Percentiles rank a stretch among this genome's conserved stretches.
These are phyloP conservation scores for Diarsia dahlii DNA, from an alignment of 2,888 invertebrate genomes.

Conservation along the genomic window DNA sequence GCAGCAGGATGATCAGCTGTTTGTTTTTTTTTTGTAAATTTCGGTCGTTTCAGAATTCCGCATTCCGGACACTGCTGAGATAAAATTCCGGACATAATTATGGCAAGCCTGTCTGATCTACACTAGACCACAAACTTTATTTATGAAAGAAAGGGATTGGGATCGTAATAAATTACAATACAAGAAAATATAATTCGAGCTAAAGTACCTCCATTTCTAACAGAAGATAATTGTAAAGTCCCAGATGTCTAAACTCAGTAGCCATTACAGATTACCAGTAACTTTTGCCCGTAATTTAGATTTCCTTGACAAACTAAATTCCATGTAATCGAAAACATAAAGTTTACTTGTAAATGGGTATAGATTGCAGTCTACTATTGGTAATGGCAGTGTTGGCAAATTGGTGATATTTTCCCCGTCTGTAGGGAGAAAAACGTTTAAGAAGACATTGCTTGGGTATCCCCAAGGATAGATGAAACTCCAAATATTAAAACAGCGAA, in stretches of 20 bases:
- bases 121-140: not conserved
- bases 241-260: not conserved
- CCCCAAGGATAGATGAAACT: not conserved
- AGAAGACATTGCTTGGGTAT: not conserved
- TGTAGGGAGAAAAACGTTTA: not conserved
- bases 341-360: conserved; percentile 52
- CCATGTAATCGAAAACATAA: conserved; percentile 54
- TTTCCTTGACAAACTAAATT: conserved; percentile 43
- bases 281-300: conserved; percentile 10
- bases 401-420: not conserved
- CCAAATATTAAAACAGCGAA: too few relatives aligned
- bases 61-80: not conserved
- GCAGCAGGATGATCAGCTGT: too few relatives aligned
- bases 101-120: not conserved
- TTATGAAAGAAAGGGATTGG: not conserved
- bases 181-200: not conserved
- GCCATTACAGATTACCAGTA: conserved; percentile 15
- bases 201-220: not conserved
- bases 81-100: not conserved
- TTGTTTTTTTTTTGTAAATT: too few relatives aligned
- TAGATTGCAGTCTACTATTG: conserved; percentile 49
- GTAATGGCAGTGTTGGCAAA: not conserved
- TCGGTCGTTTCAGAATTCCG: too few relatives aligned
- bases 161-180: not conserved
- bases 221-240: not conserved